Evolutionary conservation across 1,140 invertebrate genomes (phyloP).

Genomic region (Sinella curviseta): DNA sequence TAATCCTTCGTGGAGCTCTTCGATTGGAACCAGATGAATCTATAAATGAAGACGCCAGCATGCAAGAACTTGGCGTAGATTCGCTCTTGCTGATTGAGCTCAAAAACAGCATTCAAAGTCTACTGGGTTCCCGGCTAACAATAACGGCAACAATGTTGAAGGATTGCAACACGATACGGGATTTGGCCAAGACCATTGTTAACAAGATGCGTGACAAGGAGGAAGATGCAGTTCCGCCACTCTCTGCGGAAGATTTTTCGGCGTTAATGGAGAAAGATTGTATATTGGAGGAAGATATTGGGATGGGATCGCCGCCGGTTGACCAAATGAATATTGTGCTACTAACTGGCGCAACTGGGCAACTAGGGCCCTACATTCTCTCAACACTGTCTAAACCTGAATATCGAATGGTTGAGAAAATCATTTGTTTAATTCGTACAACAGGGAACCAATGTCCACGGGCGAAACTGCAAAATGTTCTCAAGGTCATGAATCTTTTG

Average conservation of each 20-base stretch:
- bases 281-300: too few relatives aligned
- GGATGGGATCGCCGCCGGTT: too few relatives aligned
- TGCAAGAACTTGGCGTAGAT: background rate
- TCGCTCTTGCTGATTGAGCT: conserved; percentile 5
- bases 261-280: too few relatives aligned
- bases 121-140: background rate
- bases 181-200: background rate
- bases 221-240: background rate
- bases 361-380: too few relatives aligned
- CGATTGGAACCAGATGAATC: background rate
- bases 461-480: too few relatives aligned
- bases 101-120: background rate
- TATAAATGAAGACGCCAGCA: background rate
- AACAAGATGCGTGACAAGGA: background rate
- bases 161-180: background rate
- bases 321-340: too few relatives aligned
- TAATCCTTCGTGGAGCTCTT: background rate
- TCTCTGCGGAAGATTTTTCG: too few relatives aligned
- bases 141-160: background rate
- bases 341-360: too few relatives aligned
- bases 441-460: too few relatives aligned
- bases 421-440: too few relatives aligned
- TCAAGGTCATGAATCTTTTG: background rate
- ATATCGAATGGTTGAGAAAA: too few relatives aligned
- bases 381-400: too few relatives aligned